Evolutionary conservation across 1,140 invertebrate species (phyloP), one percentile per base, ranked within the genome.

Genomic region (Heterodera schachtii): DNA sequence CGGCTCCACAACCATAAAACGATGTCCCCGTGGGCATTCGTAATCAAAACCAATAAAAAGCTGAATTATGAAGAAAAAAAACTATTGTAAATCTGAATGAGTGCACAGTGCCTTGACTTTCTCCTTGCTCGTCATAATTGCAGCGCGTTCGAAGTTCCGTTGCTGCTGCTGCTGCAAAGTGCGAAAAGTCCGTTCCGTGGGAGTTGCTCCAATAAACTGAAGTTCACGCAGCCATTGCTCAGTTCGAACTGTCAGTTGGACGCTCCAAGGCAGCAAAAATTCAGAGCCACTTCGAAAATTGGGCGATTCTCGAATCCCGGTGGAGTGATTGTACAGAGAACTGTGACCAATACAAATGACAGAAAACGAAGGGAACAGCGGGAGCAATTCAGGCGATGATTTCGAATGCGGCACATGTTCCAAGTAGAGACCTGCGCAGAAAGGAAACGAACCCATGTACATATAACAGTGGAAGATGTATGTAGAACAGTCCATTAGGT

Each of bases 1-100:
- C 31, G 95, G 95, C 2, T 93, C 93, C 19, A 95, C 94, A 89
- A 95, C 94, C 93, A 98, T 97, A 90, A 98, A 98, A 81, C 95
- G 92, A 90, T 98, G 96, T 2, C 97, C 97, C 67, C 95, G 90
- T 0, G 94, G 94, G 92, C 97, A 99, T 91, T 98, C 97, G 90
- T 98, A 98, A 88, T 98, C 97, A 84, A 96, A 93, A 2, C 97
- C 97, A 81, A 98, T 93, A 89, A 97, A 99, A 81, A 98, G 94
- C 91, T 98, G 47, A 21, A 71, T n/a, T 78, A 11, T 49, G 81
- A 79, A 8, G 9, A 57, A 71, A 1, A 66, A n/a, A 3, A n/a
- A 47, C 31, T 21, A 84, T 7, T 46, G 16, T 13, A 43, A 73
- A 64, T 73, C 4, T 19, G 47, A 43, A 3, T 69, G 43, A 69